Base-by-base conservation (phyloP, 2,888 invertebrate species). In the Nymphalis polychloros region DNA sequence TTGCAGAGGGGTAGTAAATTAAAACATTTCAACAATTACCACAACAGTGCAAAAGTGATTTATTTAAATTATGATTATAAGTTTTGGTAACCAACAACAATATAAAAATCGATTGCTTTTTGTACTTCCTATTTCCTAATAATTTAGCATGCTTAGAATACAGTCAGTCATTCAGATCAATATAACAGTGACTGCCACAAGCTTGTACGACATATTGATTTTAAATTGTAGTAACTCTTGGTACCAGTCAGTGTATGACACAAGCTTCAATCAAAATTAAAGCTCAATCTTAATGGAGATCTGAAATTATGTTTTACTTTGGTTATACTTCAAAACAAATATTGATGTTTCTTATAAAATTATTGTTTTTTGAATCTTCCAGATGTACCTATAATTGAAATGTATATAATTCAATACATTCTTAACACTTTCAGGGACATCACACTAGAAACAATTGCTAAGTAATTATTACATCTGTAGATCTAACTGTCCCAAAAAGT, bases 121-220 rank as follows among this genome's bases (percentile, higher is more conserved):
- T 57, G 27, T 55, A 31, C 53, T 4, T 57, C 41, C 31, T 27
- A 55, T 27, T 4, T 57, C 41, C 49, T 49, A n/a, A 19, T 49
- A 49, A 49, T 19, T 49, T 49, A 49, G 17, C n/a, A 49, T 41
- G 41, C 19, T 49, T 49, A 19, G 19, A 49, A 17, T 49, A 17
- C 49, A 17, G 23, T 13, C 19, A 31, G 3, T 20, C 35, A 41
- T 41, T 57, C 10, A 2, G 4, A n/a, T n/a, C 57, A 35, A 35
- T 19, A 16, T 47, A 41, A 23, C 31, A 3, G 66, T 49, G 49
- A 35, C 66, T 63, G 50, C 8, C 59, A 67, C 63, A 7, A n/a
- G 13, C 20, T 52, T 50, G 50, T 59, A 63, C 67, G 35, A 50
- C 19, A 13, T 63, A 67, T 67, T 63, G 67, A 67, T 67, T 63